Percentiles rank a stretch among this genome's conserved stretches.
Conservation (phyloP, 2,888 invertebrate species). For the Mongoloraphidia duomilia region DNA sequence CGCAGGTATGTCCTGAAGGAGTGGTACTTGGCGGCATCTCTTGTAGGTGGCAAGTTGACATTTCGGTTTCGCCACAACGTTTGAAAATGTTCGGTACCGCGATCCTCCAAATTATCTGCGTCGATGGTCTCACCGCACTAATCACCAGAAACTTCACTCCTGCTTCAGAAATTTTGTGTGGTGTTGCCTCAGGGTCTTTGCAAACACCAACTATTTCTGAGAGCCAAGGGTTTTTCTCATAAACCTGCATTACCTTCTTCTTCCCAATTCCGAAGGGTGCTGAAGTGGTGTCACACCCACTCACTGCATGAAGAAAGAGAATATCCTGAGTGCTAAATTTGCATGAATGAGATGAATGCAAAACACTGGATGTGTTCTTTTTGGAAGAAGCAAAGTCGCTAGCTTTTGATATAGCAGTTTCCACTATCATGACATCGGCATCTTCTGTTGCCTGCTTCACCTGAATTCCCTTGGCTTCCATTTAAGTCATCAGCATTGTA, state of each 20-base stretch:
- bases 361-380: slow-evolving; percentile 4
- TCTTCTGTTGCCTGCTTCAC: slow-evolving; percentile 12
- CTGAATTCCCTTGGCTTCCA: slow-evolving; percentile 7
- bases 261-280: neutral
- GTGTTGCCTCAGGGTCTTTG: neutral
- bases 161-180: slow-evolving; percentile 4
- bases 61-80: neutral
- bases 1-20: slow-evolving; percentile 11
- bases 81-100: neutral
- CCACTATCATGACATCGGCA: slow-evolving; percentile 13
- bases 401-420: slow-evolving; percentile 10
- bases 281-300: slow-evolving; percentile 7
- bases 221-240: neutral
- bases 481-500: slow-evolving; percentile 10
- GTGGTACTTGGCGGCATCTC: slow-evolving; percentile 7
- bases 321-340: slow-evolving; percentile 3
- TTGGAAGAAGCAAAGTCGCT: slow-evolving; percentile 8
- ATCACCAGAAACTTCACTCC: slow-evolving; percentile 1
- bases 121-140: slow-evolving; percentile 5
- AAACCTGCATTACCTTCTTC: neutral
- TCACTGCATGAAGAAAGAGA: slow-evolving; percentile 6
- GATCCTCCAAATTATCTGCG: slow-evolving; percentile 2
- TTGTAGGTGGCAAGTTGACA: slow-evolving; percentile 8
- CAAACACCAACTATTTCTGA: too few species aligned
- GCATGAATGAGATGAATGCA: slow-evolving; percentile 1